Evolutionary conservation across 1,140 invertebrate species (phyloP), one percentile per base, ranked within the genome.

Genomic region (Sitophilus oryzae): DNA sequence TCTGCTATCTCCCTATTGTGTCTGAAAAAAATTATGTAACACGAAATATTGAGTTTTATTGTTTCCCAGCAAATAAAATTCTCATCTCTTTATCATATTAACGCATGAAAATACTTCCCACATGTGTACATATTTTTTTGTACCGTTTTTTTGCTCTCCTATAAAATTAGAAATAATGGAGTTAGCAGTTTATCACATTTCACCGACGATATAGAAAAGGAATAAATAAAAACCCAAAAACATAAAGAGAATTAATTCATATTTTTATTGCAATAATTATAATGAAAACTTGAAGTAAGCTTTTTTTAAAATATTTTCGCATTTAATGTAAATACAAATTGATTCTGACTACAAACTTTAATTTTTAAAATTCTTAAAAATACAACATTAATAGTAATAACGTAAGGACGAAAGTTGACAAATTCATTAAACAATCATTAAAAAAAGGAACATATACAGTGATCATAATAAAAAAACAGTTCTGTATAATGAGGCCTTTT

Each of bases 211-310:
- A n/a, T n/a, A n/a, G n/a, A n/a, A n/a, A n/a, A n/a, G n/a, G 11
- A 30, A 30, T 30, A 5, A 30, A 30, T 30, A 30, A 30, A 30
- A 30, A 30, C 11, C 5, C 25, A 30, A 30, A 30, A 5, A 30
- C n/a, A n/a, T n/a, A 43, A 43, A 43, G 10, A 46, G 21, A 14
- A 46, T 30, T 46, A 46, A 46, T 46, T 19, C 34, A 40, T n/a
- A 25, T 18, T 48, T 58, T 59, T 59, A 54, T 59, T 59, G 47
- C 44, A 49, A 37, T 54, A 59, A 52, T 53, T 53, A 53, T 49
- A 55, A 48, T 48, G 43, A 56, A 56, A 49, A n/a, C 20, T 52
- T 58, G 22, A 52, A 58, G 49, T 47, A 43, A 51, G 49, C 21
- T 23, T 30, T 58, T 58, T 51, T 52, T 37, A 40, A 16, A 51